Conservation (phyloP, 2,888 invertebrate genomes). For the Gibbula magus region DNA sequence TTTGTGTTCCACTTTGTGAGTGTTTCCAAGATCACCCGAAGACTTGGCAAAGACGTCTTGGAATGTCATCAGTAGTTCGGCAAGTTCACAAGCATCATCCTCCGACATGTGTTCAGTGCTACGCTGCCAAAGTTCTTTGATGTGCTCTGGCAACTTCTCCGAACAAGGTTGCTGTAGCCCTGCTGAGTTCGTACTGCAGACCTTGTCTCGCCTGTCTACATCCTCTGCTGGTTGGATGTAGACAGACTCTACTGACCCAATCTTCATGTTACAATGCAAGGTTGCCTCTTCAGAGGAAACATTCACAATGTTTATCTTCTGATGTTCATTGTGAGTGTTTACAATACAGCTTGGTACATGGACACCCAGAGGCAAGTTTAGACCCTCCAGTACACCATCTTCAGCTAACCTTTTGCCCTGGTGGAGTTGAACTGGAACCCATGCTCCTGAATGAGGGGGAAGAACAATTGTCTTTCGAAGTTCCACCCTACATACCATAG, state of each 20-base stretch:
- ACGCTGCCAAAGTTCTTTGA: background rate
- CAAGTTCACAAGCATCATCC: background rate
- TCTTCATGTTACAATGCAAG: background rate
- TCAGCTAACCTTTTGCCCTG: background rate
- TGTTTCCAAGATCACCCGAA: constrained; percentile 32
- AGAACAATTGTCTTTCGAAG: background rate
- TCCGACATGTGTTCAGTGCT: background rate
- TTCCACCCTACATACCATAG: constrained; percentile 14
- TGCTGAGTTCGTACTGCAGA: background rate
- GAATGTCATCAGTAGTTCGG: constrained; percentile 23
- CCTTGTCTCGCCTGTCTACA: background rate
- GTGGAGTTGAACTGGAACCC: background rate
- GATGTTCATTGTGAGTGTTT: background rate
- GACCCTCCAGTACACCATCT: background rate
- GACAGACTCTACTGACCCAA: constrained; percentile 3
- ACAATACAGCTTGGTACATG: background rate
- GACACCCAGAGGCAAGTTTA: background rate
- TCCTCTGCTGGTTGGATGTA: background rate
- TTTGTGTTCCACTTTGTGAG: constrained; percentile 20
- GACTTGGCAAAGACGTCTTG: constrained; percentile 29
- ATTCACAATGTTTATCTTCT: background rate
- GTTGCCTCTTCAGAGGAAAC: background rate
- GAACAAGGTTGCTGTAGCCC: background rate
- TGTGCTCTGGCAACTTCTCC: background rate
- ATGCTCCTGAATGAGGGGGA: background rate